phyloP scores from a whole-genome alignment of 2,797 vertebrate genomes.

The Ambastaia sidthimunki region DNA sequence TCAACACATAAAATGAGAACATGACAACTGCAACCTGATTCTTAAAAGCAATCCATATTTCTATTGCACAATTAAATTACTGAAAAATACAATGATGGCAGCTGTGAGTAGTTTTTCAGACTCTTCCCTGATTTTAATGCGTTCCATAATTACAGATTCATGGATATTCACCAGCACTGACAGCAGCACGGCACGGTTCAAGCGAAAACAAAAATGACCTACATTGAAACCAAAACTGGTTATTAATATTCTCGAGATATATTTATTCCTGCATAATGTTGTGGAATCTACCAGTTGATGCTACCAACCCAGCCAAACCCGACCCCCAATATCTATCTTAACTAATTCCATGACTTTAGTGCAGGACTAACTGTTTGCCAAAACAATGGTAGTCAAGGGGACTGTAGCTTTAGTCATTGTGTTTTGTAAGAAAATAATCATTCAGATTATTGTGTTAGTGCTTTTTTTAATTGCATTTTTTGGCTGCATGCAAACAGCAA shows the following conservation, averaged over 20 bases:
- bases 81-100: neutral
- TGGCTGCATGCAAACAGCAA: neutral
- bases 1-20: neutral
- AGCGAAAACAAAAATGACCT: constrained; percentile 22
- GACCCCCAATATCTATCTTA: neutral
- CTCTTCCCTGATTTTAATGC: neutral
- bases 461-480: neutral
- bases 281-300: neutral
- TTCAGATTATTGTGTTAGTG: no score
- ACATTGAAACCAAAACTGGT: constrained; percentile 19
- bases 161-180: constrained; percentile 6
- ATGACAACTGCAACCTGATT: neutral
- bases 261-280: neutral
- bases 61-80: neutral
- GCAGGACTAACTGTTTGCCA: neutral
- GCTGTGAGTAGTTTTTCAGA: neutral
- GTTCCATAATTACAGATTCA: constrained; percentile 6
- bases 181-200: constrained; percentile 1
- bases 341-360: neutral
- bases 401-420: no score
- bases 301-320: neutral
- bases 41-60: neutral
- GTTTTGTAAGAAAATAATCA: no score
- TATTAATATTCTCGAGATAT: neutral
- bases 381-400: neutral